Evolutionary conservation across 2,797 vertebrate species (phyloP).

Genomic region (Schizopygopsis malacanthus): DNA sequence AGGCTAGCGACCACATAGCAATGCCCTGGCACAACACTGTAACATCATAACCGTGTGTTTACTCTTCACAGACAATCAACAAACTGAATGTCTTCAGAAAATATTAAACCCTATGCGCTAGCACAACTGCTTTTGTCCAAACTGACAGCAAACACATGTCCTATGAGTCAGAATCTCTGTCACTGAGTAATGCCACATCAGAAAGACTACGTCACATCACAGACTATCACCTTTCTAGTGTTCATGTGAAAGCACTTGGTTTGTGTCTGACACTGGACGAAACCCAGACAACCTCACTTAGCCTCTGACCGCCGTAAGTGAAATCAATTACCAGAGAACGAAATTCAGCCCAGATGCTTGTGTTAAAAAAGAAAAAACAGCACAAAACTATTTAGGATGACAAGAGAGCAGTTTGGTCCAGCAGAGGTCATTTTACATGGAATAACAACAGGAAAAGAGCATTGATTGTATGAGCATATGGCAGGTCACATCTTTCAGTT

Average conservation of each 20-base stretch:
- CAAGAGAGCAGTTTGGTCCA: background rate
- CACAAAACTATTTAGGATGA: background rate
- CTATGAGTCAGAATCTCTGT: constrained; percentile 35
- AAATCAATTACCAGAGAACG: constrained; percentile 63
- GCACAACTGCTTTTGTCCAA: background rate
- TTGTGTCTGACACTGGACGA: constrained; percentile 59
- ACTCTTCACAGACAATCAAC: background rate
- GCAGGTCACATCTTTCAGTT: background rate
- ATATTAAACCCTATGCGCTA: background rate
- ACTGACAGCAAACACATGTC: constrained; percentile 7
- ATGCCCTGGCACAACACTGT: background rate
- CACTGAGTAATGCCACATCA: constrained; percentile 48
- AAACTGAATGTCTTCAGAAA: background rate
- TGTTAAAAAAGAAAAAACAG: constrained; percentile 3
- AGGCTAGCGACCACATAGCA: background rate
- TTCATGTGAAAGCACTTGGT: constrained; percentile 59
- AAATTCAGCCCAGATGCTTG: constrained; percentile 64
- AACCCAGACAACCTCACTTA: constrained; percentile 59
- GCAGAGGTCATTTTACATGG: background rate
- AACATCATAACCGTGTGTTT: background rate
- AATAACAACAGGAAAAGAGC: background rate
- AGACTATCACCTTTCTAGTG: constrained; percentile 51
- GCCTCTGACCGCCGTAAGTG: constrained; percentile 62
- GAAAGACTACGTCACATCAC: constrained; percentile 33
- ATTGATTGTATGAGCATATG: background rate